Base-by-base conservation (phyloP, 2,888 invertebrate genomes). In the Ceriagrion tenellum region DNA sequence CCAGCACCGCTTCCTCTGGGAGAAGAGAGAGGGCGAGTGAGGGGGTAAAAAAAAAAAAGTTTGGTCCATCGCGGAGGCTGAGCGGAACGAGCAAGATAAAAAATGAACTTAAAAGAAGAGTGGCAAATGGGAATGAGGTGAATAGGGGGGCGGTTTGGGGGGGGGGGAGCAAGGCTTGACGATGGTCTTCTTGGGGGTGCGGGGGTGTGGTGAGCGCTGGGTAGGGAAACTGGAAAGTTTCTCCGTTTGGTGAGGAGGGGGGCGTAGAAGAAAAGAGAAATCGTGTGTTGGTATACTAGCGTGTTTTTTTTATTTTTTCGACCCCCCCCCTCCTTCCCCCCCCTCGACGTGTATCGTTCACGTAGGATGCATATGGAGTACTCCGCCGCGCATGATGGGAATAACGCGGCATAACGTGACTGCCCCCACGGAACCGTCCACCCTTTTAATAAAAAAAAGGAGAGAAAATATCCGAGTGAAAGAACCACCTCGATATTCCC, bases 341-440 rank as follows among this genome's bases (percentile, higher is more conserved):
- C n/a, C n/a, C n/a, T n/a, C 26, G 69, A 55, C 35, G 63, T 56
- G 91, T 93, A 93, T 93, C 93, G 69, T 81, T 81, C 93, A 30
- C 93, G 93, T 93, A 63, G 40, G 93, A 40, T 93, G 93, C 93
- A 93, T 93, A 93, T 93, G 93, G 93, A 93, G 74, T 89, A 89
- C 69, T 47, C 74, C 13, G 3, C 69, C 35, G 93, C 93, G 47
- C 93, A 93, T 93, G 93, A 69, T 69, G 93, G 93, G 93, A 93
- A 93, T 93, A 93, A 69, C 93, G n/a, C n/a, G 47, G 69, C 47
- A 93, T 81, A 81, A 81, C 81, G 81, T 81, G 81, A 81, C 81
- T 81, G 81, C 30, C 81, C 81, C 81, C 0, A 26, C 35, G 81
- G 81, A 81, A 35, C 81, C 81, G 81, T 81, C 81, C 81, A 81